Conservation (phyloP, 2,888 invertebrate species). For the Itoplectis maculator region DNA sequence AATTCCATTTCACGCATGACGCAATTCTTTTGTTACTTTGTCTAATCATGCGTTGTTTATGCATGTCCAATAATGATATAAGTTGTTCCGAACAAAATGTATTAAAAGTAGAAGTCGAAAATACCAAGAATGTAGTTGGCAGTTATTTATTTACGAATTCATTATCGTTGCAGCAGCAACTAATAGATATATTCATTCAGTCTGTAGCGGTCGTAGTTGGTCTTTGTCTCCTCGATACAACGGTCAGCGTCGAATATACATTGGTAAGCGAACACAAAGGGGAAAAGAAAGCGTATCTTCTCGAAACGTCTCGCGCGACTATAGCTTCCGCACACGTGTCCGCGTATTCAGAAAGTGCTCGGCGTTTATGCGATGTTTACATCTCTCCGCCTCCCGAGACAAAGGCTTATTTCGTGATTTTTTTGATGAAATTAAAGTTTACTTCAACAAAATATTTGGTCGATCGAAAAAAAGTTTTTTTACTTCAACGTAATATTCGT, state of each 20-base stretch:
- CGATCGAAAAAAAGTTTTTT: not conserved
- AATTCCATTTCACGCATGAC: not conserved
- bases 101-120: constrained; percentile 3
- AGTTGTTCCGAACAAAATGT: not conserved
- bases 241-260: not conserved
- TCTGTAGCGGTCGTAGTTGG: not conserved
- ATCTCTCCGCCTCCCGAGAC: not conserved
- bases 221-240: not conserved
- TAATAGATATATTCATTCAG: no score
- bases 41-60: not conserved
- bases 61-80: not conserved
- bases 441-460: not conserved
- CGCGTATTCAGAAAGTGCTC: no score
- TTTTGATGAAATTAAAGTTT: not conserved
- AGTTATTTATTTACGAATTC: not conserved
- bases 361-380: no score
- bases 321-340: not conserved
- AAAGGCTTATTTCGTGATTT: constrained; percentile 1
- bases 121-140: not conserved
- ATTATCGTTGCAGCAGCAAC: not conserved
- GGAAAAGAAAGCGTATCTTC: not conserved
- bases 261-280: not conserved
- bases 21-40: not conserved
- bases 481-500: not conserved
- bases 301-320: constrained; percentile 3